Percentiles rank a stretch among this genome's conserved stretches.
Evolutionary conservation across 2,113 vertebrate species (phyloP).

Genomic region (Macrotus californicus): DNA sequence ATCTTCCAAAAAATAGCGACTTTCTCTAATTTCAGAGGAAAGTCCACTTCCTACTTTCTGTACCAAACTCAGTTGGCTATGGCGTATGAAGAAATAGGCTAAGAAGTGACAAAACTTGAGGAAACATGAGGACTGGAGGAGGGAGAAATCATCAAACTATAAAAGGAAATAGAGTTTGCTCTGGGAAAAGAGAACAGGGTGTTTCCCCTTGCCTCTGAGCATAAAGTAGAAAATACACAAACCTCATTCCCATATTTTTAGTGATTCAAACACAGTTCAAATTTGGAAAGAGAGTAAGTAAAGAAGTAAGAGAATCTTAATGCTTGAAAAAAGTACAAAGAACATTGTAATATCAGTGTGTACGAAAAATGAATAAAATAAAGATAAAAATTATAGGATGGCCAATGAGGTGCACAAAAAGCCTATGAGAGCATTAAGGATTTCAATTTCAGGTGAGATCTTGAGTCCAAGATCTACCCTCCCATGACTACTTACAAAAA

Average conservation of each 20-base stretch:
- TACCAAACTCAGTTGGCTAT: neutral
- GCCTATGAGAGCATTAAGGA: neutral
- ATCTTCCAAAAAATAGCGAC: neutral
- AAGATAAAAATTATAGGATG: neutral
- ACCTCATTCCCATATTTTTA: neutral
- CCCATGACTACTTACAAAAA: neutral
- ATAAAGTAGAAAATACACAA: constrained; percentile 14
- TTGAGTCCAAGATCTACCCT: neutral
- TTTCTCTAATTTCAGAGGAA: constrained; percentile 20
- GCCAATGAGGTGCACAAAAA: neutral
- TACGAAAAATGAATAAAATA: neutral
- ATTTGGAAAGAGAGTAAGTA: neutral
- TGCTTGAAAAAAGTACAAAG: neutral
- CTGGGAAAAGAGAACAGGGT: neutral
- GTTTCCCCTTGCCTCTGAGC: neutral
- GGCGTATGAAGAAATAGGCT: neutral
- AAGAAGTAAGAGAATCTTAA: neutral
- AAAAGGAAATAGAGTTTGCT: neutral
- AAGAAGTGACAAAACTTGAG: neutral
- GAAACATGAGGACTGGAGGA: neutral
- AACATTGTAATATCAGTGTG: neutral
- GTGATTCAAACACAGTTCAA: neutral
- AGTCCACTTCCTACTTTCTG: neutral
- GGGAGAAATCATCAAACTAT: neutral
- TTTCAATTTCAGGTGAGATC: neutral